Evolutionary conservation across 2,113 vertebrate species (phyloP).

Genomic region (Cichladusa arquata): DNA sequence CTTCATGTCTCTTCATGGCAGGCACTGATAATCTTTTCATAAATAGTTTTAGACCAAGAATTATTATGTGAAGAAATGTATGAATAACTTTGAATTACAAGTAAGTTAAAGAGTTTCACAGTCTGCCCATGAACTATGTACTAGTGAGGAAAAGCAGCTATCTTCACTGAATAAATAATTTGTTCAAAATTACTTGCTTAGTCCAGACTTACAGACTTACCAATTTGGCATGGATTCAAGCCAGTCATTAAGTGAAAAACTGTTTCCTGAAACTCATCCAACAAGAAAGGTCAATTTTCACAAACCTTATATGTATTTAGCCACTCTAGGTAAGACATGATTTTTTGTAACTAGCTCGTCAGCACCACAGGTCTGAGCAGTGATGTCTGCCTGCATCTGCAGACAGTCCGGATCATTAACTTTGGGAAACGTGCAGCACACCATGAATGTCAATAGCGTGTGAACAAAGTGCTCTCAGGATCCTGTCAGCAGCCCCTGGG

Average conservation of each 20-base stretch:
- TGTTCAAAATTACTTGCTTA: conserved; percentile 35
- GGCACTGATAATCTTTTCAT: conserved; percentile 50
- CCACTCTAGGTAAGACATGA: neutral
- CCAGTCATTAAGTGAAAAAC: conserved; percentile 1
- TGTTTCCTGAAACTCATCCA: neutral
- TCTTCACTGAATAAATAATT: conserved; percentile 58
- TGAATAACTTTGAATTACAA: conserved; percentile 57
- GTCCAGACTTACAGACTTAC: neutral
- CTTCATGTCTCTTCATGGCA: conserved; percentile 42
- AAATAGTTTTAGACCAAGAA: conserved; percentile 54
- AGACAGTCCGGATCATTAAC: conserved; percentile 1
- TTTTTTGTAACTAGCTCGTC: neutral
- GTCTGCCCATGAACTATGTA: neutral
- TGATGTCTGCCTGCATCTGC: conserved; percentile 13
- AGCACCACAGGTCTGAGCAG: neutral
- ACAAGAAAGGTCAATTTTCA: neutral
- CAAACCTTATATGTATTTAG: neutral
- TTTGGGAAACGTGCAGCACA: neutral
- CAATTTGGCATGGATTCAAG: conserved; percentile 40
- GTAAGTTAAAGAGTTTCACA: conserved; percentile 37
- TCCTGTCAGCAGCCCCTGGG: neutral
- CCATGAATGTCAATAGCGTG: neutral
- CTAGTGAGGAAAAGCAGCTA: conserved; percentile 47
- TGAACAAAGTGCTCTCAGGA: neutral
- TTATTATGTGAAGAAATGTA: conserved; percentile 59